A percentile compares a stretch with the other conserved stretches of the same genome.
These are phyloP conservation scores for Drosophila fungiperda DNA, from an alignment of 2,888 invertebrate genomes.

Conservation along the genomic window DNA sequence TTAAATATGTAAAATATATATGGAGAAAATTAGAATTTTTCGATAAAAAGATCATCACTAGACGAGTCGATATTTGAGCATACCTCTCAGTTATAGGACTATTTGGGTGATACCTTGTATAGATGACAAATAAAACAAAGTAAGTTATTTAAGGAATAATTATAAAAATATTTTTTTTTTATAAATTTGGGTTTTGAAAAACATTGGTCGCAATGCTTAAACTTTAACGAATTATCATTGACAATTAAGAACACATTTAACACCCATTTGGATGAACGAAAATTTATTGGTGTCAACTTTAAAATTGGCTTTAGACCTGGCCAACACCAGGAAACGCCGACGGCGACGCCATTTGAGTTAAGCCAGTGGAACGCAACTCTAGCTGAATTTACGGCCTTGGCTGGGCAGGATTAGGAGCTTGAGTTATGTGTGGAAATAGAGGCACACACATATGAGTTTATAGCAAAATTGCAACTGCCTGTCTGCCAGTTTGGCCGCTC, in stretches of 20 bases:
- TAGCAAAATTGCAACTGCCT: conserved; percentile 33
- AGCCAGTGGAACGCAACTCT: conserved; percentile 55
- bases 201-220: too few relatives aligned
- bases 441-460: conserved; percentile 36
- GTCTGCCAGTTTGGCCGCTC: conserved; percentile 31
- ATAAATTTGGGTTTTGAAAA: not conserved
- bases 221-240: too few relatives aligned
- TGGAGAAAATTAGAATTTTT: not conserved
- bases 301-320: conserved; percentile 55
- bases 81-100: too few relatives aligned
- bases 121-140: not conserved
- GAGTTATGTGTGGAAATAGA: conserved; percentile 54
- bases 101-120: too few relatives aligned
- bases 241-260: conserved; percentile 39
- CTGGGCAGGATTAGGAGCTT: conserved; percentile 51
- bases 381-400: conserved; percentile 60
- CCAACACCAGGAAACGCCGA: not conserved
- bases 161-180: too few relatives aligned
- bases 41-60: not conserved
- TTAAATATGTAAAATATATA: too few relatives aligned
- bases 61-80: not conserved
- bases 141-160: too few relatives aligned
- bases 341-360: conserved; percentile 55
- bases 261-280: conserved; percentile 21
- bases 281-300: conserved; percentile 57